Conservation (phyloP, 2,797 vertebrate species). For the Eospalax fontanierii region DNA sequence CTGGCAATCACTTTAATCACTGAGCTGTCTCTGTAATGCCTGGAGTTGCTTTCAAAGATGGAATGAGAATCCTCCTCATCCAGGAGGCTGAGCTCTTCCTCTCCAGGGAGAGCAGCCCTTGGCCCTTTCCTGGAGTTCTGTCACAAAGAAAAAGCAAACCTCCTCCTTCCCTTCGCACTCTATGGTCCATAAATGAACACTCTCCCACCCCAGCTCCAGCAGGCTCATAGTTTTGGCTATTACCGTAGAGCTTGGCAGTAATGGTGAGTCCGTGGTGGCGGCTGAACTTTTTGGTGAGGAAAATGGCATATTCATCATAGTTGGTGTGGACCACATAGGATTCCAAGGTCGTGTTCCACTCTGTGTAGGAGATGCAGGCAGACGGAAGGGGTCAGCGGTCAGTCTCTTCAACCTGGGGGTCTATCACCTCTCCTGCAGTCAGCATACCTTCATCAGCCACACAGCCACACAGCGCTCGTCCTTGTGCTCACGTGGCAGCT, state of each 20-base stretch:
- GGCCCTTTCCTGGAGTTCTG: not conserved
- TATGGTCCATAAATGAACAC: not conserved
- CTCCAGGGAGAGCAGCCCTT: not conserved
- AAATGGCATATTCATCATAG: slow-evolving; percentile 94
- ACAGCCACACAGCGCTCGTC: not conserved
- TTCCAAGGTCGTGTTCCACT: slow-evolving; percentile 90
- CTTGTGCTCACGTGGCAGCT: not conserved
- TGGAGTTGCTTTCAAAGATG: not conserved
- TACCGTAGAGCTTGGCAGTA: slow-evolving; percentile 94
- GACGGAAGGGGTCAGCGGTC: not conserved
- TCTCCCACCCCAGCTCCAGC: not conserved
- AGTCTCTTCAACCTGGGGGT: not conserved
- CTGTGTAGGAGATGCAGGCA: slow-evolving; percentile 85
- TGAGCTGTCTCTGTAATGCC: too few species aligned
- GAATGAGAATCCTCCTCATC: not conserved
- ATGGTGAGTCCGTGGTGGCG: slow-evolving; percentile 83
- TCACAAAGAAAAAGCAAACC: not conserved
- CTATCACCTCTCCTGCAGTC: not conserved
- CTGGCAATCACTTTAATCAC: not conserved
- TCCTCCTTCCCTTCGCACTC: not conserved
- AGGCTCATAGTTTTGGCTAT: slow-evolving; percentile 57
- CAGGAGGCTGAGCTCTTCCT: not conserved
- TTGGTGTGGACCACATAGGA: slow-evolving; percentile 94
- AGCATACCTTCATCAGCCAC: not conserved
- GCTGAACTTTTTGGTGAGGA: slow-evolving; percentile 91